phyloP scores from a whole-genome alignment of 1,140 invertebrate genomes.

The Ylistrum balloti region DNA sequence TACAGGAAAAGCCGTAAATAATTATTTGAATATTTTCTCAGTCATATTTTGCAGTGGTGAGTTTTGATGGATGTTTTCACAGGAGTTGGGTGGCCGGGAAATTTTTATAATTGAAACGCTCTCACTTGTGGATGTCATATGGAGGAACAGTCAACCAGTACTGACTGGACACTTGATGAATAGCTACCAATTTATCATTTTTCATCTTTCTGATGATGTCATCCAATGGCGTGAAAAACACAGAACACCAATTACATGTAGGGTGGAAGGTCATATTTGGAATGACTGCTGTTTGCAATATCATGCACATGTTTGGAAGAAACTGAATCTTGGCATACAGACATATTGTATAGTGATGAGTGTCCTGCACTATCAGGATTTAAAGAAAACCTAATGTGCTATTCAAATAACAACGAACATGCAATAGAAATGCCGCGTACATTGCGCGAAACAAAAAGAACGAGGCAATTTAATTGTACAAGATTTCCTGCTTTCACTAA shows the following conservation, averaged over 20 bases:
- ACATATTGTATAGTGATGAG: neutral
- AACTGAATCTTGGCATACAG: neutral
- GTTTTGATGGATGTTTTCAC: slow-evolving; percentile 31
- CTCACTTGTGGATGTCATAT: neutral
- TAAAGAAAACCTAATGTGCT: neutral
- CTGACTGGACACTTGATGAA: slow-evolving; percentile 17
- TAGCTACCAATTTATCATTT: slow-evolving; percentile 28
- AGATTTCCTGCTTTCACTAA: slow-evolving; percentile 7
- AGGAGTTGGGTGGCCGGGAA: neutral
- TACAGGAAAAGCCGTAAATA: slow-evolving; percentile 39
- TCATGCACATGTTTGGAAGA: neutral
- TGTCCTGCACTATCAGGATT: neutral
- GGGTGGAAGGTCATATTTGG: slow-evolving; percentile 1
- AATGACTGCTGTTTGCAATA: neutral
- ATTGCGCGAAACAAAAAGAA: neutral
- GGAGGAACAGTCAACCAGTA: neutral
- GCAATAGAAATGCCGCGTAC: neutral
- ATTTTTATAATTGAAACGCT: slow-evolving; percentile 35
- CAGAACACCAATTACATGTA: slow-evolving; percentile 20
- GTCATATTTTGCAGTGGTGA: slow-evolving; percentile 32
- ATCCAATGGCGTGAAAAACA: slow-evolving; percentile 32
- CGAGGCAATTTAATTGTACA: slow-evolving; percentile 19
- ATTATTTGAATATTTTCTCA: slow-evolving; percentile 31
- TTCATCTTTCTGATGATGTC: slow-evolving; percentile 34
- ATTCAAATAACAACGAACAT: neutral